Base-by-base conservation (phyloP, 2,113 vertebrate genomes). In the Heteronetta atricapilla region DNA sequence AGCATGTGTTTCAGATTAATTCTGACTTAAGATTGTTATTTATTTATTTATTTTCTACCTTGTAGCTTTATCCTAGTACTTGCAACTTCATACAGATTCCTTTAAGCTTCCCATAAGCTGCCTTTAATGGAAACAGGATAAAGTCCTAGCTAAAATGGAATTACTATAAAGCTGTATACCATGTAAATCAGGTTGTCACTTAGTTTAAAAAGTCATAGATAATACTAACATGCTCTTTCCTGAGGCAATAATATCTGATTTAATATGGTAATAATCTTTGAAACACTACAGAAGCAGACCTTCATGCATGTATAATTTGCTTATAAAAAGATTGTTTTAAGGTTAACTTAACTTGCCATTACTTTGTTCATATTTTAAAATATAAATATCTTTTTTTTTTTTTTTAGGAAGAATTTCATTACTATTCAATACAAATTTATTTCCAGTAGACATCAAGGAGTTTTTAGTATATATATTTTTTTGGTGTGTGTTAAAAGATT, bases 401-500 rank as follows among this genome's bases (percentile, higher is more conserved):
- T 48, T 77, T 91, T 94, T 67, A 90, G 82, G 28, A 56, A 82
- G 58, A 86, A 77, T 95, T 91, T 94, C 56, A 69, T 75, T 94
- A 85, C 60, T 89, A 50, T 82, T 93, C 20, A 84, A 96, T 84
- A 95, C 33, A 90, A 88, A 91, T 81, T 92, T 77, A 13, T 42
- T 91, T 90, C 40, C 40, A 60, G 36, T 53, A 95, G 76, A 69
- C 10, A 94, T 28, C 55, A 72, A 93, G 63, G 31, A 91, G 52
- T 50, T 77, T 91, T 96, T 89, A 76, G 50, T 18, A 81, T 16
- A 69, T 76, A 69, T 0, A 46, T 84, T 90, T 95, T 84, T n/a
- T n/a, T n/a, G n/a, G n/a, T 91, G 93, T 93, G 14, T 86, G 55
- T 84, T 95, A 90, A 92, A 88, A 97, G 76, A 75, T 89, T 95